Percentiles rank a stretch among this genome's conserved stretches.
Conservation (phyloP, 2,797 vertebrate genomes). For the Crax fasciolata region DNA sequence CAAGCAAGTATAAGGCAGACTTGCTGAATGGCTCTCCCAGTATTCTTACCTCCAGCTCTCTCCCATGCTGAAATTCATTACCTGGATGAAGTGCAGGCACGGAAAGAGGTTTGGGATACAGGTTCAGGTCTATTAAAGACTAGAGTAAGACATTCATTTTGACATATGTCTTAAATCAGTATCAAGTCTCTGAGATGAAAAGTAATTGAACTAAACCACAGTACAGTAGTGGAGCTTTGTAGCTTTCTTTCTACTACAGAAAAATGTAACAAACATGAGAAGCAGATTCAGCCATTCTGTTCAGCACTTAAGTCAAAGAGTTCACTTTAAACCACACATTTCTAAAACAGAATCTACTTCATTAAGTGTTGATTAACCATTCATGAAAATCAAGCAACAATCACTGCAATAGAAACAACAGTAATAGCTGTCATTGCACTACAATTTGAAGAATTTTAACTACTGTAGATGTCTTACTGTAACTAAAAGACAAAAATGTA, state of each 20-base stretch:
- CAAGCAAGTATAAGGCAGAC: neutral
- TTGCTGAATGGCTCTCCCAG: neutral
- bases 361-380: neutral
- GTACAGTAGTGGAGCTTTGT: neutral
- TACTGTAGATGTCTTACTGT: neutral
- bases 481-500: neutral
- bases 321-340: neutral
- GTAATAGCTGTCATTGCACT: neutral
- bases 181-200: neutral
- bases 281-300: neutral
- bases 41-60: neutral
- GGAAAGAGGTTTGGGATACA: neutral
- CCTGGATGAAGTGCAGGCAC: neutral
- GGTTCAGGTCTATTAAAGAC: neutral
- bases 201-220: neutral
- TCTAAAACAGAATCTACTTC: neutral
- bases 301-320: neutral
- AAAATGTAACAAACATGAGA: neutral
- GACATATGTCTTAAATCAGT: neutral
- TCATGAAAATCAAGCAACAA: constrained; percentile 11
- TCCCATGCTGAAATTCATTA: neutral
- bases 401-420: constrained; percentile 7
- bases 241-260: neutral
- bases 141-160: neutral
- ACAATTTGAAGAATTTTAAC: constrained; percentile 41